Conservation (phyloP, 2,888 invertebrate species). For the Hydroisotoma schaefferi region DNA sequence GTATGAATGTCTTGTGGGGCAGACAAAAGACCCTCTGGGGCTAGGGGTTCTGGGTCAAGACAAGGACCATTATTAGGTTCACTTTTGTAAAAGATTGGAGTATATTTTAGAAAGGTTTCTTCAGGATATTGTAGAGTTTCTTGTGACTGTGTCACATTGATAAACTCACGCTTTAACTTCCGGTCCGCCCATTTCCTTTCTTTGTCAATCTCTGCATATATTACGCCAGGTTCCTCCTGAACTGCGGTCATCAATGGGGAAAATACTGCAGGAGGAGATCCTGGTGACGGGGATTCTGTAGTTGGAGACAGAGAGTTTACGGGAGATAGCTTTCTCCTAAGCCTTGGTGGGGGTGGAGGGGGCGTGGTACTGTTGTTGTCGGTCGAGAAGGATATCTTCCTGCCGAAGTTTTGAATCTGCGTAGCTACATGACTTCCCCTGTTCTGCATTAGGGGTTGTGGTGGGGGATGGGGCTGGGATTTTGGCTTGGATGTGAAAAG, state of each 20-base stretch:
- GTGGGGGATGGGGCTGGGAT: background rate
- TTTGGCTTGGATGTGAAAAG: slow-evolving; percentile 19
- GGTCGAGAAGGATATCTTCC: slow-evolving; percentile 25
- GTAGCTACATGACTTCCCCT: slow-evolving; percentile 1
- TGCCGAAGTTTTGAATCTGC: slow-evolving; percentile 23
- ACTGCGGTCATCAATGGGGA: slow-evolving; percentile 21
- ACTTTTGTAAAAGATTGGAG: too few species aligned
- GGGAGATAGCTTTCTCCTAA: slow-evolving; percentile 33
- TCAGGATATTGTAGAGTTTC: too few species aligned
- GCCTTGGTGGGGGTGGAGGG: slow-evolving; percentile 44
- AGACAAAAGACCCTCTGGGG: too few species aligned
- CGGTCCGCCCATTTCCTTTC: slow-evolving; percentile 46
- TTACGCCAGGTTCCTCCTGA: slow-evolving; percentile 17
- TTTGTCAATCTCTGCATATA: slow-evolving; percentile 45
- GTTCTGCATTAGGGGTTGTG: background rate
- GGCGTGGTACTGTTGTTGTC: slow-evolving; percentile 27
- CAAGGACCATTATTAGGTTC: too few species aligned
- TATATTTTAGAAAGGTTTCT: too few species aligned
- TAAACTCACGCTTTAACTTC: slow-evolving; percentile 32
- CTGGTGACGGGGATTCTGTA: slow-evolving; percentile 3
- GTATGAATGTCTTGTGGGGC: too few species aligned
- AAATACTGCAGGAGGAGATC: slow-evolving; percentile 22
- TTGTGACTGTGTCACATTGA: too few species aligned
- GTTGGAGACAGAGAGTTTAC: slow-evolving; percentile 25
- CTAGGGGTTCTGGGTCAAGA: too few species aligned